Evolutionary conservation across 2,797 vertebrate species (phyloP), one percentile per base, ranked within the genome.

Genomic region (Kryptopterus vitreolus): DNA sequence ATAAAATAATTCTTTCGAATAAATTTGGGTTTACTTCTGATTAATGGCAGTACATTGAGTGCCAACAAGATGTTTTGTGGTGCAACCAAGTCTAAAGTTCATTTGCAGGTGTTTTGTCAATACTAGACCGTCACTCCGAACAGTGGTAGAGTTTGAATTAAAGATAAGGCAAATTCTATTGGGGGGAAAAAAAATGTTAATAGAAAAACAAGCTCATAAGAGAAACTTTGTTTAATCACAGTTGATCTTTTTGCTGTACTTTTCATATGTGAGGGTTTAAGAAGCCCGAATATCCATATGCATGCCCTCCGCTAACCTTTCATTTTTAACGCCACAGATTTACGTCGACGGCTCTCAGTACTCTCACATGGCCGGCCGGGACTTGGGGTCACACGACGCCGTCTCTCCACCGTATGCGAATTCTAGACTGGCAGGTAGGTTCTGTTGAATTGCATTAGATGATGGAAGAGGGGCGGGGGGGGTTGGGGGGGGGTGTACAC

Each of bases 361-460:
- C 82, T 91, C 95, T 83, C 95, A 96, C 85, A 91, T 95, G 95
- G 87, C 93, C 59, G 93, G 91, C 92, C 93, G 95, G 89, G 95
- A 96, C 88, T 94, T 98, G 88, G 92, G 94, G 35, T 96, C 97
- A 86, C 96, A 97, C 43, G 96, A 98, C 93, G 97, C 93, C 93
- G 94, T 97, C 87, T 97, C 97, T 83, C 96, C 97, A 86, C 95
- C 96, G 31, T 98, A 97, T 82, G 88, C 94, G 91, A 97, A 95
- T 92, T 96, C 96, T 93, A 93, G 97, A 92, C 90, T 96, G 93
- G 90, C 95, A 94, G 96, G 97, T 98, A 94, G 93, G 92, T 71
- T 11, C 68, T 15, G 43, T 18, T 43, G 12, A 20, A 20, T 22
- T 46, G 24, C n/a, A n/a, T n/a, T n/a, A n/a, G n/a, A n/a, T n/a